Conservation (phyloP, 1,140 invertebrate species). For the Drosophila subobscura region DNA sequence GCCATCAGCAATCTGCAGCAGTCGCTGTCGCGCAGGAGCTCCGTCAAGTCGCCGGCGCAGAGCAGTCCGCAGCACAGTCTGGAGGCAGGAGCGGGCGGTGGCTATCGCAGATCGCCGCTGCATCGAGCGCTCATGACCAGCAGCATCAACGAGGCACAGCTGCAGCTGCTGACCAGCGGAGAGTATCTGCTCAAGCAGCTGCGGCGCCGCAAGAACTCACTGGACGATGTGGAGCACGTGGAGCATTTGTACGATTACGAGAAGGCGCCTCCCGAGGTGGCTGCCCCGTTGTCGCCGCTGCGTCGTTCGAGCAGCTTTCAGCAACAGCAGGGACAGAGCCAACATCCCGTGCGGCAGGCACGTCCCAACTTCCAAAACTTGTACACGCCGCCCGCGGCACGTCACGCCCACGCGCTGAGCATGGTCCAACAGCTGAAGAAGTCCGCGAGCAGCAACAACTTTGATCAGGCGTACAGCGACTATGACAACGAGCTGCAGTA, state of each 20-base stretch:
- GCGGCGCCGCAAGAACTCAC: constrained; percentile 84
- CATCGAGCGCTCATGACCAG: constrained; percentile 79
- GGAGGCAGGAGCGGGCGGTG: constrained; percentile 49
- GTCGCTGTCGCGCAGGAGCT: constrained; percentile 73
- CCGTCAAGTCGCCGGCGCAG: constrained; percentile 74
- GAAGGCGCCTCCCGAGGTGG: constrained; percentile 31
- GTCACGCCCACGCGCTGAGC: constrained; percentile 59
- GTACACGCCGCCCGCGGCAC: constrained; percentile 77
- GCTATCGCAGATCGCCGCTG: constrained; percentile 70
- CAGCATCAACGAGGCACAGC: constrained; percentile 79
- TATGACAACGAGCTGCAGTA: constrained; percentile 83
- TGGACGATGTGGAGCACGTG: constrained; percentile 79
- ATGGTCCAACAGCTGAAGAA: constrained; percentile 66
- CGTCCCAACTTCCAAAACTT: constrained; percentile 79
- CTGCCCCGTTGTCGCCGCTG: constrained; percentile 65
- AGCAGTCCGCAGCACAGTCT: constrained; percentile 78
- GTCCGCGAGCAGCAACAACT: constrained; percentile 82
- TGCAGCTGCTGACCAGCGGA: constrained; percentile 76
- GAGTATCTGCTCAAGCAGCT: constrained; percentile 79
- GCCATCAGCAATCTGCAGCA: constrained; percentile 87
- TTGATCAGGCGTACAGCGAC: constrained; percentile 76
- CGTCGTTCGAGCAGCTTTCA: constrained; percentile 81
- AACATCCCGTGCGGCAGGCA: constrained; percentile 58
- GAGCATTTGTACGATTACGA: constrained; percentile 33
- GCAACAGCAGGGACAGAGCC: constrained; percentile 50